Percentiles rank a stretch among this genome's conserved stretches.
These are phyloP conservation scores for Emydoidea blandingii DNA, from an alignment of 2,797 vertebrate species.

Conservation along the genomic window DNA sequence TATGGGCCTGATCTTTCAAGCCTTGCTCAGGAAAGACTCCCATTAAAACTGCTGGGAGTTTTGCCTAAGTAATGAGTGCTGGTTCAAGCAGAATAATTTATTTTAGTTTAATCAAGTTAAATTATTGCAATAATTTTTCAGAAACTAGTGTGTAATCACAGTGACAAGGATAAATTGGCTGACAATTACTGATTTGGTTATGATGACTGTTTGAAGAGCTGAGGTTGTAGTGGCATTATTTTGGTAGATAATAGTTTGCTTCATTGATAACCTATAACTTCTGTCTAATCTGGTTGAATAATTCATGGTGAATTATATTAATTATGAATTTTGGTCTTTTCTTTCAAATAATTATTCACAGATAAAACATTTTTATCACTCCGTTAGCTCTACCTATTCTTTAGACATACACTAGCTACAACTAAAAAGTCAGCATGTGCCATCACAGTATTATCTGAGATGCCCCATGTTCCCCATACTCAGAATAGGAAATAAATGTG, in stretches of 20 bases:
- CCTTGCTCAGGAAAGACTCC: neutral
- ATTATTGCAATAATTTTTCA: constrained; percentile 1
- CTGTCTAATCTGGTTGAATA: neutral
- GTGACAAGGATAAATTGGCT: constrained; percentile 10
- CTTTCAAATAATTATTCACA: constrained; percentile 31
- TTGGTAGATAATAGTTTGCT: neutral
- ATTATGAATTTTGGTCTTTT: neutral
- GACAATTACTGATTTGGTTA: constrained; percentile 39
- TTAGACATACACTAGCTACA: neutral
- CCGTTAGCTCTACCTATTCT: neutral
- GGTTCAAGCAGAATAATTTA: constrained; percentile 23
- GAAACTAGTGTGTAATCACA: constrained; percentile 15
- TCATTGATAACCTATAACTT: constrained; percentile 3
- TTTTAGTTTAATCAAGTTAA: constrained; percentile 1
- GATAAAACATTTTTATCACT: neutral
- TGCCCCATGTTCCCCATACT: neutral
- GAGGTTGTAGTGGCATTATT: constrained; percentile 27
- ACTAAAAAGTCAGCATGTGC: constrained; percentile 9
- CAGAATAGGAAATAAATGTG: neutral
- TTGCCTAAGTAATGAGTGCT: neutral
- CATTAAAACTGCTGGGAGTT: neutral
- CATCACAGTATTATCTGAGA: neutral
- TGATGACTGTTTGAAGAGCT: constrained; percentile 33
- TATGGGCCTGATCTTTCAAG: neutral
- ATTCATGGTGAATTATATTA: constrained; percentile 12